Conservation (phyloP, 1,140 invertebrate species). For the Trypoxylus dichotomus region DNA sequence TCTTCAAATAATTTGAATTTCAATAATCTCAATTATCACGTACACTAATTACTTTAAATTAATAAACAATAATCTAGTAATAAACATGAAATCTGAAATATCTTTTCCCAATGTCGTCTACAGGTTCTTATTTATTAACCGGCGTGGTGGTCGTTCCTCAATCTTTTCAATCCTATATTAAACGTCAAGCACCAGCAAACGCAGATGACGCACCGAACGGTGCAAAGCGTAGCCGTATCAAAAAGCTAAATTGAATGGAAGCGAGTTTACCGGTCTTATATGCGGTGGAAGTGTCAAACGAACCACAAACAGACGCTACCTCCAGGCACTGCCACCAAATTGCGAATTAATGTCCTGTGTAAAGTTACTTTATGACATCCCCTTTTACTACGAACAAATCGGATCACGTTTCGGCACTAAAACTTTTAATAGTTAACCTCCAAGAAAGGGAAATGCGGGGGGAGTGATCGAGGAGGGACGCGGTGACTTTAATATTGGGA, state of each 20-base stretch:
- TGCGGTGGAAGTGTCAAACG: constrained; percentile 15
- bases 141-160: background rate
- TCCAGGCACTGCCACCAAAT: constrained; percentile 33
- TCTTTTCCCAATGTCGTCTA: too few relatives aligned
- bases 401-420: constrained; percentile 35
- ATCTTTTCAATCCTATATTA: background rate
- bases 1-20: too few relatives aligned
- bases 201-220: constrained; percentile 22
- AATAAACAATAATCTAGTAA: too few relatives aligned
- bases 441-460: background rate
- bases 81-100: too few relatives aligned
- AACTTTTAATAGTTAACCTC: constrained; percentile 30
- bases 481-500: constrained; percentile 1
- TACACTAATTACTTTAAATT: too few relatives aligned
- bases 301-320: constrained; percentile 34
- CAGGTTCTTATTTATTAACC: too few relatives aligned
- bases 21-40: too few relatives aligned
- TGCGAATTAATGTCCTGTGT: constrained; percentile 38
- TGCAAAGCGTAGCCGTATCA: constrained; percentile 28
- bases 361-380: constrained; percentile 37
- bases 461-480: background rate
- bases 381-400: constrained; percentile 28
- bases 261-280: constrained; percentile 29
- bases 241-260: constrained; percentile 38
- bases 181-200: background rate